Percentiles rank a stretch among this genome's conserved stretches.
These are phyloP conservation scores for Leptinotarsa lineolata DNA, from an alignment of 1,140 invertebrate genomes.

Conservation along the genomic window DNA sequence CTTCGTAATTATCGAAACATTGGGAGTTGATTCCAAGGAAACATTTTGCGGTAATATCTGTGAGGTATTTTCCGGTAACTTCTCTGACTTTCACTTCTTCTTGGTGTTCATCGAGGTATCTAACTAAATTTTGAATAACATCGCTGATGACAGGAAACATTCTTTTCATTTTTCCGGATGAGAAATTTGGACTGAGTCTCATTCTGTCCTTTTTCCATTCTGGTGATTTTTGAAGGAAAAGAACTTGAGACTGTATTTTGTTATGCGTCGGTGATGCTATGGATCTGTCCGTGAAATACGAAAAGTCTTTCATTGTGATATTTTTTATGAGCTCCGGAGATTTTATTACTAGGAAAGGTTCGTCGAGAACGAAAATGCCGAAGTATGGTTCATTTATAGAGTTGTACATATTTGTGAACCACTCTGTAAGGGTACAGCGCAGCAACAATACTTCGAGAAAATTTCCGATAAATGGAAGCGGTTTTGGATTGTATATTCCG, in stretches of 20 bases:
- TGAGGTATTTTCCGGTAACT: constrained; percentile 55
- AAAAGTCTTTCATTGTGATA: constrained; percentile 61
- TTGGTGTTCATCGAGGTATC: constrained; percentile 31
- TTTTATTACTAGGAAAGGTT: constrained; percentile 47
- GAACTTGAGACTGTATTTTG: constrained; percentile 51
- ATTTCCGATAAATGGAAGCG: constrained; percentile 54
- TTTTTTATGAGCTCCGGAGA: constrained; percentile 59
- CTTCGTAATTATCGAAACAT: constrained; percentile 54
- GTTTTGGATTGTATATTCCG: constrained; percentile 47
- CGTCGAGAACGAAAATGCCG: constrained; percentile 54
- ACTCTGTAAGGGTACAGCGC: constrained; percentile 31
- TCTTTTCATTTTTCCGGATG: constrained; percentile 54
- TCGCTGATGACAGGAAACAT: constrained; percentile 54
- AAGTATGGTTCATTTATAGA: constrained; percentile 52
- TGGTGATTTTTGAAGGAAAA: constrained; percentile 48
- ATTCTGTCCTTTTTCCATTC: constrained; percentile 55
- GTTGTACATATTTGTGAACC: constrained; percentile 37
- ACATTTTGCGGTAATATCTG: constrained; percentile 58
- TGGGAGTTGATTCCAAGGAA: constrained; percentile 57
- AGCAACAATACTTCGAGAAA: constrained; percentile 33
- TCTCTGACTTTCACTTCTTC: constrained; percentile 44
- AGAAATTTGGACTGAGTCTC: constrained; percentile 53
- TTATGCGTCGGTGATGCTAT: constrained; percentile 58
- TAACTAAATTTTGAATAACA: constrained; percentile 31
- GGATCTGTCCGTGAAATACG: constrained; percentile 59